A percentile compares a stretch with the other conserved stretches of the same genome.
Conservation (phyloP, 1,140 invertebrate species). For the Vanessa atalanta region DNA sequence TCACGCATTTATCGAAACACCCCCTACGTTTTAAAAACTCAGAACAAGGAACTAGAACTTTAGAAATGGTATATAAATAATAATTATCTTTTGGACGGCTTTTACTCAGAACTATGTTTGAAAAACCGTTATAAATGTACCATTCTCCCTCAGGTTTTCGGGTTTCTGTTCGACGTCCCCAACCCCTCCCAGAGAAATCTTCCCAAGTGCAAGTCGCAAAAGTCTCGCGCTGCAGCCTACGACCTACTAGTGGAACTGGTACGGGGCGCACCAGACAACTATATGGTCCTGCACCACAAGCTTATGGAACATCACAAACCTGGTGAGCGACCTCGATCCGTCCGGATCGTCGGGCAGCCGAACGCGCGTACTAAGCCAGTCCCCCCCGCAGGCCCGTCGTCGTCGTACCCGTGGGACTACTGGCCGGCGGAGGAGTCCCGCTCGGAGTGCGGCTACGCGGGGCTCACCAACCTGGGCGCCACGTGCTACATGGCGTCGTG, state of each 20-base stretch:
- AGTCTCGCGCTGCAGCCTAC: constrained; percentile 93
- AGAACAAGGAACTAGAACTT: constrained; percentile 87
- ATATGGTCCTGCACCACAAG: constrained; percentile 90
- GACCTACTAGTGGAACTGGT: constrained; percentile 94
- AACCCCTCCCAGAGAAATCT: constrained; percentile 91
- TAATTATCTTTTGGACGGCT: no score
- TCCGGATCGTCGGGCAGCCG: no score
- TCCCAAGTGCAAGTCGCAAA: constrained; percentile 95
- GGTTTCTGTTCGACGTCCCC: constrained; percentile 94
- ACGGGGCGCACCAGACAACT: constrained; percentile 92
- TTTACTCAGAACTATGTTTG: no score
- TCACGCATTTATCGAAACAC: constrained; percentile 93
- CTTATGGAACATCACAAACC: constrained; percentile 93
- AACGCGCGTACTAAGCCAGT: neutral
- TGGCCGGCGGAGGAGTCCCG: constrained; percentile 97
- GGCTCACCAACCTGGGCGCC: constrained; percentile 95
- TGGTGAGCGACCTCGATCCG: constrained; percentile 69
- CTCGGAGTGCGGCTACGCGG: constrained; percentile 96
- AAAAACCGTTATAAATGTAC: no score
- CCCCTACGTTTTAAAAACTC: constrained; percentile 92
- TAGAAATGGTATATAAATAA: constrained; percentile 81
- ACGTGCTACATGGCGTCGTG: constrained; percentile 99
- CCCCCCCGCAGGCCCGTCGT: constrained; percentile 84
- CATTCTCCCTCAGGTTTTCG: constrained; percentile 84
- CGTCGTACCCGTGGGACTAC: constrained; percentile 96